Base-by-base conservation (phyloP, 2,888 invertebrate species). In the Dioctria rufipes region DNA sequence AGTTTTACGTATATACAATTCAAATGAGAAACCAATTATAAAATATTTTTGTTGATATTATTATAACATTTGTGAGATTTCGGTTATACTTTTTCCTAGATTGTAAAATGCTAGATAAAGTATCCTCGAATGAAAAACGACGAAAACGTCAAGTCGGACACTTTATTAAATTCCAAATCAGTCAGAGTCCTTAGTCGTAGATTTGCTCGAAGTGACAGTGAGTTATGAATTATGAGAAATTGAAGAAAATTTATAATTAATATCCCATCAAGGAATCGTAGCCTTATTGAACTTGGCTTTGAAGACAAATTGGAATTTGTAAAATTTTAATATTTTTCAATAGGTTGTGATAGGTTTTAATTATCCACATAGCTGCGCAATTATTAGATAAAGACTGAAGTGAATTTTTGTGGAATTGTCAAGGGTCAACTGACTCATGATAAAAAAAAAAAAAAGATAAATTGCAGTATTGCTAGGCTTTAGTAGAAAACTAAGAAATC, bases 151-250 rank as follows among this genome's bases (percentile, higher is more conserved):
- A 71, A 49, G 54, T 1, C 54, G 46, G 54, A 54, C 49, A 71
- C 40, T 71, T 71, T 71, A 71, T 71, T 71, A 71, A 71, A 71
- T 71, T 71, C 71, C 71, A 39, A 71, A 43, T 67, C 67, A 67
- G 42, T 46, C 67, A 46, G 43, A 71, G 40, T 71, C 71, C 40
- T 54, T 71, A 71, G 37, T 71, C 37, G 39, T 54, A 67, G 71
- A 71, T 71, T 67, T 71, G 71, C 40, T 39, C 37, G 46, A 39
- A 71, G 54, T 71, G 71, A 71, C 71, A 54, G 71, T 9, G 49
- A 25, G 25, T 51, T 54, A 5, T 37, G 37, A 54, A 46, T 43
- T 54, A 71, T 71, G 71, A 51, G 54, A 71, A 49, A 71, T 71
- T 54, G 5, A 51, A 51, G 51, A 11, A 51, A 51, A 51, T 51